Evolutionary conservation across 2,888 invertebrate genomes (phyloP), one percentile per base, ranked within the genome.

Genomic region (Mesoligia furuncula): DNA sequence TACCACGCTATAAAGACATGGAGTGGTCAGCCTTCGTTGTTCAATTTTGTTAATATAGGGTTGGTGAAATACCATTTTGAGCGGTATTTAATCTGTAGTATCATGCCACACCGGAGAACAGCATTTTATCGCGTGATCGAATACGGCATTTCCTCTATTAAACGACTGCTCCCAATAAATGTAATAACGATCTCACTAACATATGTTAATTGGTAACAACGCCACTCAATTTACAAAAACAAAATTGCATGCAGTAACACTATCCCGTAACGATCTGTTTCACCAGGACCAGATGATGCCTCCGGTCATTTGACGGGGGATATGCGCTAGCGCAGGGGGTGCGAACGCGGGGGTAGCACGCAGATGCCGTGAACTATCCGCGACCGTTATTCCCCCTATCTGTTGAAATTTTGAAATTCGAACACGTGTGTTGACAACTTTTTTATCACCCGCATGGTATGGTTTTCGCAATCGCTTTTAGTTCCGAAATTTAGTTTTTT

Each of bases 391-490:
- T 94, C 95, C 85, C 88, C 95, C 95, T 95, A 95, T 96, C 94
- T 93, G 92, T 92, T 92, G 88, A 89, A 95, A 92, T 94, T 95
- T 93, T 90, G 88, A 95, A 95, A 93, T 93, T 93, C 85, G 92
- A 95, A 96, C 96, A 95, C 95, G 95, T 96, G 95, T 92, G 96
- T 94, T 95, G 94, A 95, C 95, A 95, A 92, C 93, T 92, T 94
- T 94, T 95, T 93, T 92, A 91, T 90, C 92, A 91, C 95, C 95
- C 95, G 94, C 94, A 95, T 85, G 73, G 90, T 69, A 77, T 67
- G 64, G 83, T 92, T 92, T 94, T 93, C 91, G 92, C 88, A 88
- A 91, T 89, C 75, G 82, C 62, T 80, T 59, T 31, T 73, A 74
- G 76, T 77, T 76, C 69, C 74, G 69, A 86, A 81, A 78, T 81